Evolutionary conservation across 2,113 vertebrate species (phyloP), one percentile per base, ranked within the genome.

Genomic region (Maccullochella peelii): DNA sequence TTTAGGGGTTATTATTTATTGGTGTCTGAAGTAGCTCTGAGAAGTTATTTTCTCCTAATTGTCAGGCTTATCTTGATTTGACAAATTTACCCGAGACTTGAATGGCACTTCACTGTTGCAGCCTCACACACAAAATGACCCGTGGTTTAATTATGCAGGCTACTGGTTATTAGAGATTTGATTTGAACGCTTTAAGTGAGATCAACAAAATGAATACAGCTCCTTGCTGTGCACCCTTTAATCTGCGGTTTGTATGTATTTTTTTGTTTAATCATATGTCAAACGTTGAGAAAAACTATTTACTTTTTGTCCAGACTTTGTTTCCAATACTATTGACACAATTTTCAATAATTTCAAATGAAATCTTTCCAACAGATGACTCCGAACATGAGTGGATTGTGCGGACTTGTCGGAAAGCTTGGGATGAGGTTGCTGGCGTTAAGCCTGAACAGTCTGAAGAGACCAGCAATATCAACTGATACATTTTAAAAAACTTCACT

Each of bases 321-420:
- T 76, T 75, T 79, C 20, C 38, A 44, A 21, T 20, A 61, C 0
- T 25, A 65, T 62, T 1, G 42, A 16, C 8, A 47, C 25, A 49
- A 55, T 36, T 18, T 69, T 16, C 0, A 27, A 66, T 54, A 5
- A 58, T 80, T 72, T 54, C 11, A 27, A 70, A 65, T 49, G 0
- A 40, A 69, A 73, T 93, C 18, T 91, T 78, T 91, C 54, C 72
- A 65, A 54, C 91, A 99, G 98, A 98, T 85, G 95, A 98, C 0
- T 92, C 95, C 0, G 97, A 99, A 70, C 97, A 99, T 0, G 95
- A 96, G 62, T 99, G 97, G 97, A 99, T 99, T 55, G 25, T 96
- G 82, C 86, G 70, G 80, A 97, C 93, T 7, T 99, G 98, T 93
- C 96, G 96, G 47, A 98, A 95, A 92, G 96, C 96, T 77, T 93